These are phyloP conservation scores for Nibea albiflora DNA, from an alignment of 2,113 vertebrate species.

Conservation along the genomic window DNA sequence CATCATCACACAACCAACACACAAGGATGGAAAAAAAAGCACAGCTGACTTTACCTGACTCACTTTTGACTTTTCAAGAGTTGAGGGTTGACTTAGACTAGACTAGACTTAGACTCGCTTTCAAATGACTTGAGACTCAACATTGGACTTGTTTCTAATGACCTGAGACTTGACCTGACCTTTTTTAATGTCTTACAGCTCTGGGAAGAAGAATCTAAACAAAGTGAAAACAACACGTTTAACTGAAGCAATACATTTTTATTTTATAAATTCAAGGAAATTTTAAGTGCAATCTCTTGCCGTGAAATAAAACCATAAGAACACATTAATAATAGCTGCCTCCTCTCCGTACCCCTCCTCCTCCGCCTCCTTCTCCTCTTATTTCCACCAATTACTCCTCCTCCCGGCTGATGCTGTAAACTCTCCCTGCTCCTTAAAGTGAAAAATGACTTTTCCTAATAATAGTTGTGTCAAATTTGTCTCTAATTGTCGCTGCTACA, in stretches of 20 bases:
- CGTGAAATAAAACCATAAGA: slow-evolving; percentile 15
- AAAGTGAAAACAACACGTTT: neutral
- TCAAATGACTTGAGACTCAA: neutral
- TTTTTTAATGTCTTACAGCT: neutral
- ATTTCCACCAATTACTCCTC: slow-evolving; percentile 56
- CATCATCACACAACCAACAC: neutral
- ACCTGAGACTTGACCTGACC: neutral
- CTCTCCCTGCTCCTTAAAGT: slow-evolving; percentile 67
- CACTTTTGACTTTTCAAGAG: neutral
- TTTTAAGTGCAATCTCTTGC: neutral
- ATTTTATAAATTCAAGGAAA: neutral
- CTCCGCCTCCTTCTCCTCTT: slow-evolving; percentile 21
- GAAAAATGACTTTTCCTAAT: slow-evolving; percentile 75
- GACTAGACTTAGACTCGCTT: no score
- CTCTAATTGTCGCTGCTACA: slow-evolving; percentile 69
- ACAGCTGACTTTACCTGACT: slow-evolving; percentile 21
- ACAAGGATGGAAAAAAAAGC: neutral
- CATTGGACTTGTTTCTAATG: neutral
- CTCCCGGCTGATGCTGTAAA: slow-evolving; percentile 50
- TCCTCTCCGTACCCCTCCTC: slow-evolving; percentile 11
- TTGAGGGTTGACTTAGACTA: neutral
- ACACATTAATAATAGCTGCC: slow-evolving; percentile 32
- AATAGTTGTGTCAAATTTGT: slow-evolving; percentile 76
- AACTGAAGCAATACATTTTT: neutral
- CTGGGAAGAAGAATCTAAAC: neutral